A percentile compares a stretch with the other conserved stretches of the same genome.
Evolutionary conservation across 1,140 invertebrate species (phyloP).

Genomic region (Scaptodrosophila lebanonensis): DNA sequence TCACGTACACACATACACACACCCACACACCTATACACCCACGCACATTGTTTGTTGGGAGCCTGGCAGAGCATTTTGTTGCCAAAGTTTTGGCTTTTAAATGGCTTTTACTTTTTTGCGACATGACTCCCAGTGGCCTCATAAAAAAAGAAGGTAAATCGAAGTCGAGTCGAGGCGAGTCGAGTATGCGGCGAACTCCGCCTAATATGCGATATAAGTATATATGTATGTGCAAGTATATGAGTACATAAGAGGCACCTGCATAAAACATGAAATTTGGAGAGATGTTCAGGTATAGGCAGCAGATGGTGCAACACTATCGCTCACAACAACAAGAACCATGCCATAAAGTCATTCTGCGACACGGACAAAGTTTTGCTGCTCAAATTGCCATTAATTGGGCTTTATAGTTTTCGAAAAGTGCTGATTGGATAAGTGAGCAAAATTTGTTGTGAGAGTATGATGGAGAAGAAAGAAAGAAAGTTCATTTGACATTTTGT

Average conservation of each 20-base stretch:
- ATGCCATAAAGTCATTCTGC: neutral
- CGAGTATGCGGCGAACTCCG: too few species aligned
- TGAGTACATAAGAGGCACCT: too few species aligned
- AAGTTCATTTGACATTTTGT: too few species aligned
- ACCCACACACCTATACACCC: constrained; percentile 4
- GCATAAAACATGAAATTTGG: constrained; percentile 52
- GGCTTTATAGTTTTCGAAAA: constrained; percentile 68
- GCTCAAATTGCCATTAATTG: constrained; percentile 71
- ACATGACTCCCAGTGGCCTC: constrained; percentile 69
- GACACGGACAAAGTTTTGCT: constrained; percentile 43
- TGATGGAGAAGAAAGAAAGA: too few species aligned
- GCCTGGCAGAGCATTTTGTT: constrained; percentile 24
- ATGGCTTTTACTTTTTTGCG: constrained; percentile 72
- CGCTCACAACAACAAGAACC: neutral
- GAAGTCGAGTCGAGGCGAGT: constrained; percentile 48
- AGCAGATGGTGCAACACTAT: constrained; percentile 16
- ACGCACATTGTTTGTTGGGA: constrained; percentile 2
- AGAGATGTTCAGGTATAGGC: neutral
- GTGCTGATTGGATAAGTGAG: too few species aligned
- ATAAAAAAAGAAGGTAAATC: constrained; percentile 74
- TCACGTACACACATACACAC: constrained; percentile 26
- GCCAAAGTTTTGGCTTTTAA: constrained; percentile 70
- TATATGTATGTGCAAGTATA: too few species aligned
- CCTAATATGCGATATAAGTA: too few species aligned
- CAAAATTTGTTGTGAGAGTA: too few species aligned